Base-by-base conservation (phyloP, 2,888 invertebrate genomes). In the Philonicus albiceps region DNA sequence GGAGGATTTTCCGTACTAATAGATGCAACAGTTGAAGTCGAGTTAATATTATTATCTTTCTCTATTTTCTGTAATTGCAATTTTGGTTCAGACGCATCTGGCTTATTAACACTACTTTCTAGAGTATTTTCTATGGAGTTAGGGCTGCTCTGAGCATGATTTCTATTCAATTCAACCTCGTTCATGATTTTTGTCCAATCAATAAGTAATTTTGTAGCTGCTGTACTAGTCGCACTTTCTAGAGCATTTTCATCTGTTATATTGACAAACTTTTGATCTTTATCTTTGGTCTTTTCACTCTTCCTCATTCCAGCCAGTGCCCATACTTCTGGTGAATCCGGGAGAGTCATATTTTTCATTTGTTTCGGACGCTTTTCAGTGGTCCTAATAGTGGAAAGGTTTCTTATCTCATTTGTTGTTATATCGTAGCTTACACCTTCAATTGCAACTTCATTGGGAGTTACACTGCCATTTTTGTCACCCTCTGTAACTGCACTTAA, bases 261-360 rank as follows among this genome's bases (percentile, higher is more conserved):
- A 55, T 88, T 88, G 7, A 87, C 19, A 6, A 87, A 80, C 27
- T 88, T 88, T 76, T 87, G 87, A 43, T 87, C 85, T 2, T 87
- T 88, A 7, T 86, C 86, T 76, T 88, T 89, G 3, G 73, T 8
- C 73, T 87, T 87, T 37, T 88, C 88, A 5, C 90, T 89, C 53
- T 89, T 88, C 89, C 91, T 91, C 90, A 92, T 90, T 11, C 90
- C 89, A 0, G 90, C 91, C 84, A 92, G 88, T 40, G 91, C 90
- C 91, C 92, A 92, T 0, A 90, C 91, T 43, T 92, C 92, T 0
- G 91, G 90, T 19, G 88, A 89, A 87, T 91, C 90, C 40, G 92
- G 91, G 75, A 91, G 86, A 31, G 89, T 89, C 72, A 91, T 87
- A 55, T 34, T 53, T 37, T 76, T 78, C 72, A 86, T 30, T 19